Base-by-base conservation (phyloP, 1,140 invertebrate genomes). In the Neodiprion fabricii region DNA sequence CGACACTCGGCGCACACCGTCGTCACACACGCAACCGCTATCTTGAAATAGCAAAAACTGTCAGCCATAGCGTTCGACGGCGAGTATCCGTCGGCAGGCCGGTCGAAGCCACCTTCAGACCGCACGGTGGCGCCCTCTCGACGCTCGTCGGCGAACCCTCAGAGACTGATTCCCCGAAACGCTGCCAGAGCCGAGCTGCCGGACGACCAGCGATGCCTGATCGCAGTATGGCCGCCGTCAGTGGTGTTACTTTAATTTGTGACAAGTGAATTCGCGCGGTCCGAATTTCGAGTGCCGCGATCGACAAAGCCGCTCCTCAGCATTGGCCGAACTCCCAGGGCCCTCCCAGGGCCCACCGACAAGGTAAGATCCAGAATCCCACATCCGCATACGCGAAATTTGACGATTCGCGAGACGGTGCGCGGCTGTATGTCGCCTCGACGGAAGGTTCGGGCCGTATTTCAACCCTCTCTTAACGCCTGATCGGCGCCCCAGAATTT, bases 11-110 rank as follows among this genome's bases (percentile, higher is more conserved):
- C 28, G 5, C 28, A 61, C n/a, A 61, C 53, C 53, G 11, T 12
- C 53, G 53, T 14, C 53, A 61, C 53, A 61, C 53, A 61, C n/a
- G 53, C 53, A 61, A 61, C 53, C 53, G 53, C 28, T 40, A 40
- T 61, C 53, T 61, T 61, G 11, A 61, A 61, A 61, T 61, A 61
- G 53, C 11, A 61, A 61, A 61, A 61, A 61, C 53, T 61, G 53
- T 61, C 53, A 61, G 53, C 53, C 53, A 61, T 61, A 61, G 53
- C 17, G 17, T 61, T 40, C 28, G 28, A 40, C 28, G 28, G 28
- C 28, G 53, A 17, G 9, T 61, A 12, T 61, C 53, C 9, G 53
- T 61, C 53, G 53, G 53, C 53, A 40, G 28, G 28, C 11, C 53
- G 53, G n/a, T 61, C 53, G 53, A 61, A 61, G 11, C 53, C n/a